These are phyloP conservation scores for Jaculus jaculus DNA, from an alignment of 2,113 vertebrate genomes.

Conservation along the genomic window DNA sequence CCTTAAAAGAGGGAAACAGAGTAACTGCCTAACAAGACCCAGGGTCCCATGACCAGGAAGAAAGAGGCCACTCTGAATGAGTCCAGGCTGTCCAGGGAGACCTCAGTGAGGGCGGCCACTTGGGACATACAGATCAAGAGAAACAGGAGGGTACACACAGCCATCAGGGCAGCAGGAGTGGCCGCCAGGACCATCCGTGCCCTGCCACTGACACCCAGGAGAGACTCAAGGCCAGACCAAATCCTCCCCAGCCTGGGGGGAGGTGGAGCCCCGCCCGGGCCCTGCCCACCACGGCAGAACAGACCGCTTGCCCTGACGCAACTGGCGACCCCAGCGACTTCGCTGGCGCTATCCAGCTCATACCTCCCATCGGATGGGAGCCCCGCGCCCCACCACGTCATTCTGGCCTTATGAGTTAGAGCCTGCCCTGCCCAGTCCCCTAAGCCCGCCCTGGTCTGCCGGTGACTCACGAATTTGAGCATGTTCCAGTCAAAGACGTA, in stretches of 20 bases:
- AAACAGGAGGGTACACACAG: conserved; percentile 12
- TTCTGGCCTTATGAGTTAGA: not conserved
- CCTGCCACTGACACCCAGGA: not conserved
- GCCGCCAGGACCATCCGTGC: not conserved
- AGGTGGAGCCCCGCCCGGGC: not conserved
- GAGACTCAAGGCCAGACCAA: not conserved
- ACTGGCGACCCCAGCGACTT: not conserved
- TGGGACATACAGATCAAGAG: not conserved
- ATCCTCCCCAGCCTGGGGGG: not conserved
- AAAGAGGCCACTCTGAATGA: conserved; percentile 9
- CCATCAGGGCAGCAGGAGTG: not conserved
- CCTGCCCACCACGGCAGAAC: fast-evolving
- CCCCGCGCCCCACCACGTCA: conserved; percentile 61
- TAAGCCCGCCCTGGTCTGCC: conserved; percentile 41
- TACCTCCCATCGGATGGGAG: not conserved
- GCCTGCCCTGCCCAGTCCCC: conserved; percentile 53
- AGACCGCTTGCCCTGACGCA: fast-evolving
- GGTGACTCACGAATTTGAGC: conserved; percentile 96
- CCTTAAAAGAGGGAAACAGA: conserved; percentile 53
- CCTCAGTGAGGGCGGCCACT: not conserved
- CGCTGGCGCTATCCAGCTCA: not conserved
- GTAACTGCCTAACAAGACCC: conserved; percentile 54
- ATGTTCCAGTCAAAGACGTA: conserved; percentile 99
- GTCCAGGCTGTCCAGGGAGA: conserved; percentile 36
- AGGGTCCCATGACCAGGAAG: conserved; percentile 58